phyloP scores from a whole-genome alignment of 2,888 invertebrate species.

The Synanthedon tipuliformis region DNA sequence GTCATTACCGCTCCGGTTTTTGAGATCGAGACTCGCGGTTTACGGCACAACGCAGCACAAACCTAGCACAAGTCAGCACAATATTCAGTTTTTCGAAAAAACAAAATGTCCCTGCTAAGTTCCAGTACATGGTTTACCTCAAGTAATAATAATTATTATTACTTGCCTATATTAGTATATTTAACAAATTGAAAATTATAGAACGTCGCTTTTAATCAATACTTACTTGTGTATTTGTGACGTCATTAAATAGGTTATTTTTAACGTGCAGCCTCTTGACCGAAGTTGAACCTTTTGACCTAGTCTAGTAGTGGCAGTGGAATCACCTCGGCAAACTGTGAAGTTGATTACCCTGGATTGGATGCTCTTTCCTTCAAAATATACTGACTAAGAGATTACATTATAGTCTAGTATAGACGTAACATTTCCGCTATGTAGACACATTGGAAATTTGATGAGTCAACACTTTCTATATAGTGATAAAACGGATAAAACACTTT shows the following conservation, averaged over 20 bases:
- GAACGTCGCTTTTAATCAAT: too few relatives aligned
- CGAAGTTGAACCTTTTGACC: conserved; percentile 47
- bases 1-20: too few relatives aligned
- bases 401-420: background rate
- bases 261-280: conserved; percentile 21
- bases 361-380: conserved; percentile 26
- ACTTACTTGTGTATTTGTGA: background rate
- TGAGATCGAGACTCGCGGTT: too few relatives aligned
- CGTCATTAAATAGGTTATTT: background rate
- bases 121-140: too few relatives aligned
- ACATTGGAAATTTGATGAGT: conserved; percentile 6
- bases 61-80: too few relatives aligned
- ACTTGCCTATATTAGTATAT: too few relatives aligned
- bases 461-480: conserved; percentile 8
- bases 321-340: conserved; percentile 29
- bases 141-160: too few relatives aligned
- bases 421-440: background rate
- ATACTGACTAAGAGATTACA: conserved; percentile 25
- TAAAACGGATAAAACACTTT: too few relatives aligned
- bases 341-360: conserved; percentile 8
- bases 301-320: conserved; percentile 28
- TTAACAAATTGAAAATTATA: too few relatives aligned
- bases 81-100: too few relatives aligned
- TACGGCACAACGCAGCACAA: too few relatives aligned
- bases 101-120: too few relatives aligned